phyloP scores from a whole-genome alignment of 2,888 invertebrate species.

The Plutella xylostella region DNA sequence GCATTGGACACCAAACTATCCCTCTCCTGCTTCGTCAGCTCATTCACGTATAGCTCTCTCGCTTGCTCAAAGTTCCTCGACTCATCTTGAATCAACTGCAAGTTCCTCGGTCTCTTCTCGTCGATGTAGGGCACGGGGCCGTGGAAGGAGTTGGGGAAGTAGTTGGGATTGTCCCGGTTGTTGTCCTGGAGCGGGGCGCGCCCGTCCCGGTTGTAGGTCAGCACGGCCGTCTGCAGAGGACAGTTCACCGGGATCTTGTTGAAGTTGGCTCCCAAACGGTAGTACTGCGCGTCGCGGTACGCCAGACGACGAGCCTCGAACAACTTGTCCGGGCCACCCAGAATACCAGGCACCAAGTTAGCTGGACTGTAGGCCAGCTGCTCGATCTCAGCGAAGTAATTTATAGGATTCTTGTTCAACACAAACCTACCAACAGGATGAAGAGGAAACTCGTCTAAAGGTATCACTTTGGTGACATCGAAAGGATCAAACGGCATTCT shows the following conservation, averaged over 20 bases:
- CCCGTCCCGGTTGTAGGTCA: conserved; percentile 91
- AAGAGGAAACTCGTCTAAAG: conserved; percentile 80
- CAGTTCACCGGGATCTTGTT: conserved; percentile 94
- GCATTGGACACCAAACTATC: conserved; percentile 84
- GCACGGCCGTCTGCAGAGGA: conserved; percentile 75
- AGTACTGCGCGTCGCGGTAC: conserved; percentile 86
- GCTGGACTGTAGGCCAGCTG: conserved; percentile 90
- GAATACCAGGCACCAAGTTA: conserved; percentile 90
- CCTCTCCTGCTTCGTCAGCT: conserved; percentile 79
- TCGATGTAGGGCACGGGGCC: conserved; percentile 79
- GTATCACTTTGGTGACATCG: conserved; percentile 90
- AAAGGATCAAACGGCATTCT: conserved; percentile 86
- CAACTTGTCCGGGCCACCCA: conserved; percentile 91
- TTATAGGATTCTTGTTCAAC: conserved; percentile 86
- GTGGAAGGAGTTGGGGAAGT: conserved; percentile 93
- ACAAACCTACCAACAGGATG: conserved; percentile 85
- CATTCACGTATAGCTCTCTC: conserved; percentile 80
- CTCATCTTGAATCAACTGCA: conserved; percentile 69
- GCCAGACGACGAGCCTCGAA: conserved; percentile 85
- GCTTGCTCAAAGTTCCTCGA: conserved; percentile 91
- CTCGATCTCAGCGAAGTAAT: conserved; percentile 93
- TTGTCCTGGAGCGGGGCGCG: conserved; percentile 79
- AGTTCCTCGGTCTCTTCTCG: conserved; percentile 60
- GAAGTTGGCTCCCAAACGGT: conserved; percentile 90
- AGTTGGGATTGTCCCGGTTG: conserved; percentile 90